Conservation (phyloP, 2,113 vertebrate species). For the Lepidiolamprologus cunningtoni region DNA sequence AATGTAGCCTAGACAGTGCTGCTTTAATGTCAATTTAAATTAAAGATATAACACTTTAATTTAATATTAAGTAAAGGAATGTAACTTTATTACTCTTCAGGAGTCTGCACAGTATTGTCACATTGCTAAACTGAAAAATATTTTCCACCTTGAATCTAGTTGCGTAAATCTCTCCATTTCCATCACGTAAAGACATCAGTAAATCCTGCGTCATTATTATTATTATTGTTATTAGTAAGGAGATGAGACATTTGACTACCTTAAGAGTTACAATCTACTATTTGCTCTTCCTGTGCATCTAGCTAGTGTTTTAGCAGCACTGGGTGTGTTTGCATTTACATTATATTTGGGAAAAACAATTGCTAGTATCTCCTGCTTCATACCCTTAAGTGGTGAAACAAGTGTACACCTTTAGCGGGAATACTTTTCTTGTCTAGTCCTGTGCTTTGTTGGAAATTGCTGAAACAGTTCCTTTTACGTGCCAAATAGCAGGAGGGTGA, state of each 20-base stretch:
- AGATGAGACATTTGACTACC: background rate
- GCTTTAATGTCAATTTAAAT: background rate
- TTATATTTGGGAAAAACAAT: background rate
- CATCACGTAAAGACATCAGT: background rate
- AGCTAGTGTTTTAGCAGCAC: background rate
- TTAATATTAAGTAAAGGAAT: background rate
- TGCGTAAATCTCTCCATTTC: background rate
- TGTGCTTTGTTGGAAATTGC: background rate
- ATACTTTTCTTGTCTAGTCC: background rate
- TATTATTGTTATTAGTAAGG: background rate
- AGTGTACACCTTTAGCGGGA: background rate
- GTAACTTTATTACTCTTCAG: background rate
- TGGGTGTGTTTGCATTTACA: background rate
- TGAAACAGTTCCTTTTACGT: background rate
- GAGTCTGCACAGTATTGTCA: background rate
- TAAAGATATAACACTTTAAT: background rate
- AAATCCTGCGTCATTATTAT: background rate
- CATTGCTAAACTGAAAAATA: background rate
- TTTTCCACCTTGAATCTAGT: background rate
- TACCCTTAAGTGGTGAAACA: background rate
- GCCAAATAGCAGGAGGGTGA: background rate
- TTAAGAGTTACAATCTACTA: background rate
- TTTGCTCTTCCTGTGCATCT: background rate
- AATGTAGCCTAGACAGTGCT: background rate
- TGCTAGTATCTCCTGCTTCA: background rate